Evolutionary conservation across 2,797 vertebrate species (phyloP).

Genomic region (Rhincodon typus): DNA sequence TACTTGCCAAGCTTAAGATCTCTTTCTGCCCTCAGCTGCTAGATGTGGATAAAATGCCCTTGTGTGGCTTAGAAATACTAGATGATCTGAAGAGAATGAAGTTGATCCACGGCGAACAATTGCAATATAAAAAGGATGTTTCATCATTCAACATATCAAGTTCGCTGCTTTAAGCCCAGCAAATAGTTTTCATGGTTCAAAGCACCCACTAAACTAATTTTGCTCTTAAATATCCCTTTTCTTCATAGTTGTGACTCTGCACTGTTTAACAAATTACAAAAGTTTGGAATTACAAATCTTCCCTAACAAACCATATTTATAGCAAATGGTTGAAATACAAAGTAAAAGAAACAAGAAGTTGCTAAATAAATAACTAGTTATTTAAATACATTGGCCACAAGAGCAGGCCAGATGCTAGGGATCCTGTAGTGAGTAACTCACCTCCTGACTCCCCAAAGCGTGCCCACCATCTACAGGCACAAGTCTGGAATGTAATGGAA

Average conservation of each 20-base stretch:
- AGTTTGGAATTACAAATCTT: not conserved
- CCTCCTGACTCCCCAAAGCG: too few relatives aligned
- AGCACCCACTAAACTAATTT: not conserved
- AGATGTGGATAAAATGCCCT: not conserved
- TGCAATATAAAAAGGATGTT: not conserved
- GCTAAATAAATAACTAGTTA: too few relatives aligned
- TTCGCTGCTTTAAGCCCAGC: not conserved
- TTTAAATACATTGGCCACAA: too few relatives aligned
- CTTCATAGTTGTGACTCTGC: not conserved
- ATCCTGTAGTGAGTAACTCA: too few relatives aligned
- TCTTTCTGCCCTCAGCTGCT: not conserved
- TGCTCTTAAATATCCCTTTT: not conserved
- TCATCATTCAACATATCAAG: not conserved
- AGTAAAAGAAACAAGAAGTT: not conserved
- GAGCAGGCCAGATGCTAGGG: too few relatives aligned
- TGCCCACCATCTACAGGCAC: too few relatives aligned
- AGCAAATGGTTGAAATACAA: not conserved
- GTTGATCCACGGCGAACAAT: not conserved
- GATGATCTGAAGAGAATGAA: not conserved
- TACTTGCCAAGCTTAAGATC: not conserved
- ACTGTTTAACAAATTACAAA: not conserved
- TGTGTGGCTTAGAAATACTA: not conserved
- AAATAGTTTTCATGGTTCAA: not conserved
- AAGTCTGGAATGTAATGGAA: too few relatives aligned
- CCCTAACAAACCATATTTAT: not conserved